Conservation (phyloP, 2,797 vertebrate species). For the Okamejei kenojei region DNA sequence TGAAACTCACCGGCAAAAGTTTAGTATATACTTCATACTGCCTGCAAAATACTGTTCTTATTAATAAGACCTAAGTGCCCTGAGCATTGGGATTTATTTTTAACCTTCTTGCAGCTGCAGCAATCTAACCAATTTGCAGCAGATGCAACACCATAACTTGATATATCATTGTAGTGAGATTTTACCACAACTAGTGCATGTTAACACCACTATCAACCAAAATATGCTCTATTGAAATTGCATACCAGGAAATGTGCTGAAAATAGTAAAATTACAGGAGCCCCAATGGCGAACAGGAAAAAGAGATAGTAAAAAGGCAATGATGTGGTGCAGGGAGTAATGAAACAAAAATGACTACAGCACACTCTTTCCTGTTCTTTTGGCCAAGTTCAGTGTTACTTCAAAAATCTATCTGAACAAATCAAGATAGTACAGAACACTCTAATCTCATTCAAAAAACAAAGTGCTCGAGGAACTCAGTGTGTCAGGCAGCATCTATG, state of each 20-base stretch:
- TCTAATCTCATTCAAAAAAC: background rate
- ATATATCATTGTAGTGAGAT: background rate
- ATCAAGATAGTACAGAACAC: background rate
- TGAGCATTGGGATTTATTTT: conserved; percentile 8
- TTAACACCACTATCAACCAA: conserved; percentile 17
- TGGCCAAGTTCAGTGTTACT: background rate
- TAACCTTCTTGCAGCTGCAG: background rate
- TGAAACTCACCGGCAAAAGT: background rate
- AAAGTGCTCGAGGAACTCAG: too few relatives aligned
- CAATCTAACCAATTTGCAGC: conserved; percentile 9
- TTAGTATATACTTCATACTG: background rate
- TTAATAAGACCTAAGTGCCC: background rate
- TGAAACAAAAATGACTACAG: background rate
- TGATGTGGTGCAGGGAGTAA: background rate
- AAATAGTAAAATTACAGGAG: conserved; percentile 11
- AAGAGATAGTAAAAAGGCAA: conserved; percentile 19
- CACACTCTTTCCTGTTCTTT: conserved; percentile 2
- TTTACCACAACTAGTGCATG: background rate
- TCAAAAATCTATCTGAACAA: background rate
- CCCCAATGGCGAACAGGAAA: background rate
- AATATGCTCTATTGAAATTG: conserved; percentile 25
- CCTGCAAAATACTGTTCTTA: background rate
- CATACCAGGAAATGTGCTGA: background rate
- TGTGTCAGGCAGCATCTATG: too few relatives aligned
- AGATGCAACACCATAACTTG: background rate